Percentiles rank a stretch among this genome's conserved stretches.
phyloP scores from a whole-genome alignment of 2,113 vertebrate species.

The Donacobius atricapilla region DNA sequence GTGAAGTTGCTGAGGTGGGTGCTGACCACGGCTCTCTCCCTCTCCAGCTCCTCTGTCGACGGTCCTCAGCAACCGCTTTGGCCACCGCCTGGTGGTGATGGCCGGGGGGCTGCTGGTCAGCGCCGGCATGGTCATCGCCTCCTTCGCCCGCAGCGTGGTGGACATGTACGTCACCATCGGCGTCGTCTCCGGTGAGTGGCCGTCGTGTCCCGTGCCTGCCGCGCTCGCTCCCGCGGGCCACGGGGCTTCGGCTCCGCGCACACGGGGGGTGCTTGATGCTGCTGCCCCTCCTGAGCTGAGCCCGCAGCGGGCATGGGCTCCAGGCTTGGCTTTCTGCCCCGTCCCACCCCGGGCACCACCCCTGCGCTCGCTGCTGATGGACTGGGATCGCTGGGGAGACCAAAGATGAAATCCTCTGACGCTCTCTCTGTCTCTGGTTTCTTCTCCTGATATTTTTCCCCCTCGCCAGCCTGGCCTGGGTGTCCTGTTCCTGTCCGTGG shows the following conservation, averaged over 20 bases:
- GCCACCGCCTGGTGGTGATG: slow-evolving; percentile 89
- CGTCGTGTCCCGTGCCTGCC: neutral
- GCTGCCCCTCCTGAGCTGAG: neutral
- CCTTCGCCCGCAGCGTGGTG: slow-evolving; percentile 81
- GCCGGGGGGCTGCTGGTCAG: slow-evolving; percentile 85
- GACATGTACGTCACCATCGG: slow-evolving; percentile 91
- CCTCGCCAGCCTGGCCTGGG: neutral
- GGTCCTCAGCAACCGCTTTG: slow-evolving; percentile 84
- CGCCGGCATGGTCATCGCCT: slow-evolving; percentile 80
- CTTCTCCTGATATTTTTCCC: neutral
- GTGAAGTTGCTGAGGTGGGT: neutral
- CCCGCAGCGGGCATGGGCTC: neutral
- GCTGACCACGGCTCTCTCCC: neutral
- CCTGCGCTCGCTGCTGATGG: neutral
- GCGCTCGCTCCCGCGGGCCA: accelerated
- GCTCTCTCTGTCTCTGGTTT: neutral
- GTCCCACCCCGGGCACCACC: neutral
- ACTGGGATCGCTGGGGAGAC: neutral
- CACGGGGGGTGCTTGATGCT: accelerated
- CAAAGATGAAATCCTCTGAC: neutral
- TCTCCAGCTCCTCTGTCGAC: slow-evolving; percentile 87
- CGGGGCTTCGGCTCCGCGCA: accelerated
- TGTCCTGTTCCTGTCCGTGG: neutral
- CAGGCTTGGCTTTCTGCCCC: neutral
- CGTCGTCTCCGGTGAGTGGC: slow-evolving; percentile 81